These are phyloP conservation scores for Sitta carolinensis DNA, from an alignment of 2,797 vertebrate species.

Conservation along the genomic window DNA sequence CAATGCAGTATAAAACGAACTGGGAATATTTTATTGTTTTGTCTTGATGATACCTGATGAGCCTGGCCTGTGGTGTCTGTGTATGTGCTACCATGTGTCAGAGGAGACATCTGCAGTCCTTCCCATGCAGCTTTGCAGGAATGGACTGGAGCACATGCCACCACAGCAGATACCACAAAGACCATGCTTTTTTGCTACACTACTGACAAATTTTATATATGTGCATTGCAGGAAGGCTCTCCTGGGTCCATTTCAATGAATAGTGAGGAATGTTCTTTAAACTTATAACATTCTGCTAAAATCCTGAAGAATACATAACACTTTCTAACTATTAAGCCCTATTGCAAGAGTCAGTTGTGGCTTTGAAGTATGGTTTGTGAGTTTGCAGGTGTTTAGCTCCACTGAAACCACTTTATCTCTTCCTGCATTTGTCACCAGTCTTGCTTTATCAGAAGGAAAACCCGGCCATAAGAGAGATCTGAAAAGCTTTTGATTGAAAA, in stretches of 20 bases:
- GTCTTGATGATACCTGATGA: background rate
- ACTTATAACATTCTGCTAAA: background rate
- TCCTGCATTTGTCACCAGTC: background rate
- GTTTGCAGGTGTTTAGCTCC: background rate
- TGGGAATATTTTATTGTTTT: background rate
- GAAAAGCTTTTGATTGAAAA: background rate
- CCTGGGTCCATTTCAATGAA: background rate
- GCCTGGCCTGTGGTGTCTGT: background rate
- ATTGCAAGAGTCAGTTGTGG: background rate
- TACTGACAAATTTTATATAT: background rate
- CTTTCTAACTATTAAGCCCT: background rate
- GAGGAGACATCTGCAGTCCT: background rate
- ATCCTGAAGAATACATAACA: background rate
- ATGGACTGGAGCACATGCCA: rapidly evolving
- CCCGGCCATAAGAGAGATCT: background rate
- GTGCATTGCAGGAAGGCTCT: background rate
- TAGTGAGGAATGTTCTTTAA: background rate
- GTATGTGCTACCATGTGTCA: background rate
- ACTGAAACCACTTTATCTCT: background rate
- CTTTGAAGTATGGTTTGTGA: background rate
- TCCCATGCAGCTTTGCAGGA: background rate
- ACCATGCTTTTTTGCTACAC: background rate
- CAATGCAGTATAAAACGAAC: background rate
- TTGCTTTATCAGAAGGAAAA: background rate
- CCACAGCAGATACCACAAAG: background rate